Base-by-base conservation (phyloP, 2,888 invertebrate genomes). In the Machimus rusticus region DNA sequence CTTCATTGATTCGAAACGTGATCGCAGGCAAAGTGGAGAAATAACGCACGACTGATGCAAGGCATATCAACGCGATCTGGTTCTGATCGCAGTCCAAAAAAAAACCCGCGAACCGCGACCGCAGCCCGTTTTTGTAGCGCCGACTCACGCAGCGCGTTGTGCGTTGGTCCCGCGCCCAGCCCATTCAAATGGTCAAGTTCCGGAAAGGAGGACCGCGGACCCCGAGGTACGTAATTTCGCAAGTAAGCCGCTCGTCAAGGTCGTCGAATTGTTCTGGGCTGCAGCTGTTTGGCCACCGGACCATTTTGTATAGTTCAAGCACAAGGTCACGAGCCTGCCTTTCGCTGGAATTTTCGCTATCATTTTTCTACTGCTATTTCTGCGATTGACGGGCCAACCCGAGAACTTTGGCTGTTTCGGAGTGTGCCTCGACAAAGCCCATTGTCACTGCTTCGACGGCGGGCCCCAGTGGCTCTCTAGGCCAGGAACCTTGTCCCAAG, bases 301-400 rank as follows among this genome's bases (percentile, higher is more conserved):
- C 43, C 74, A 74, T 46, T 74, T 85, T 74, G 37, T 85, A 74
- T 31, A 74, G 85, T 85, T 85, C 85, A 85, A 85, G 85, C 85
- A 85, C 85, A 85, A 85, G 85, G 85, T 51, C 85, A n/a, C n/a
- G 74, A 46, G 74, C 43, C 74, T 85, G 37, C 85, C 85, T 85
- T 85, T 85, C 85, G 74, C 85, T 51, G 43, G 46, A 23, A 31
- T 14, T 66, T 66, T 66, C 66, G 28, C 28, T 66, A 66, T 66
- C 19, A 66, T 66, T 23, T 66, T 51, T 23, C 19, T 66, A 8
- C 66, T 9, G 66, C 66, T 14, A 23, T 66, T 66, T 66, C 66
- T 66, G 28, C 23, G 12, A 66, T 66, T 66, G 66, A 9, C 51
- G n/a, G 51, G 6, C 19, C n/a, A n/a, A 51, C n/a, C n/a, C 51